Evolutionary conservation across 2,113 vertebrate genomes (phyloP).

Genomic region (Gobiocypris rarus): DNA sequence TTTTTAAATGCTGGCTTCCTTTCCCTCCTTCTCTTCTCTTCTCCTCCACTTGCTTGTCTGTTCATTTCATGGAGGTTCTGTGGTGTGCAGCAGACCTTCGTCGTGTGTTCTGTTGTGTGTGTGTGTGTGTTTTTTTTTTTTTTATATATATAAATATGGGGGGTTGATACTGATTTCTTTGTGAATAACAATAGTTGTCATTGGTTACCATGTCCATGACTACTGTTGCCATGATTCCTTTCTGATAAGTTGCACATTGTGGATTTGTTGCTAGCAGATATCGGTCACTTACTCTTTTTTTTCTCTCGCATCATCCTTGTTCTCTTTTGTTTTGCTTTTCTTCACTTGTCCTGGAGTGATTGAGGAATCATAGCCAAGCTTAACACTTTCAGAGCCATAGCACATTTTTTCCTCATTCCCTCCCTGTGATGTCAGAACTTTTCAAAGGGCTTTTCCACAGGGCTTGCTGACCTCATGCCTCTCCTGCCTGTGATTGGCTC

Average conservation of each 20-base stretch:
- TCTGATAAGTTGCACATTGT: slow-evolving; percentile 35
- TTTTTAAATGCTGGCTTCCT: not conserved
- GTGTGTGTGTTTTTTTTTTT: not conserved
- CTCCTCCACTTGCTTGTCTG: not conserved
- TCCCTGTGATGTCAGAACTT: slow-evolving; percentile 66
- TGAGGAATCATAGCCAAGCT: slow-evolving; percentile 58
- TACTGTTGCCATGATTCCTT: slow-evolving; percentile 43
- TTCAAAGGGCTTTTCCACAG: slow-evolving; percentile 74
- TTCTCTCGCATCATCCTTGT: slow-evolving; percentile 27
- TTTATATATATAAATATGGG: not conserved
- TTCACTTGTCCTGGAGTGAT: slow-evolving; percentile 34
- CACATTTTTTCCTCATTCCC: slow-evolving; percentile 43
- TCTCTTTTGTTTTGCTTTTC: slow-evolving; percentile 19
- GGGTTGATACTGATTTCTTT: slow-evolving; percentile 35
- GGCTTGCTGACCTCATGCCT: slow-evolving; percentile 53
- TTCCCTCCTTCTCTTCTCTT: not conserved
- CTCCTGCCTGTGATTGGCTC: slow-evolving; percentile 49
- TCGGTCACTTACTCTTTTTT: not conserved
- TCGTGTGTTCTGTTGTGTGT: not conserved
- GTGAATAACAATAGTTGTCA: slow-evolving; percentile 32
- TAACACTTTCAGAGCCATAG: slow-evolving; percentile 56
- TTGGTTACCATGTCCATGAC: slow-evolving; percentile 48
- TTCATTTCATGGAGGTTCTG: slow-evolving; percentile 26
- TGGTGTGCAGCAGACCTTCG: slow-evolving; percentile 3
- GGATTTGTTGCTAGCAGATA: not conserved